A percentile compares a stretch with the other conserved stretches of the same genome.
Conservation (phyloP, 2,797 vertebrate species). For the Cygnus olor region DNA sequence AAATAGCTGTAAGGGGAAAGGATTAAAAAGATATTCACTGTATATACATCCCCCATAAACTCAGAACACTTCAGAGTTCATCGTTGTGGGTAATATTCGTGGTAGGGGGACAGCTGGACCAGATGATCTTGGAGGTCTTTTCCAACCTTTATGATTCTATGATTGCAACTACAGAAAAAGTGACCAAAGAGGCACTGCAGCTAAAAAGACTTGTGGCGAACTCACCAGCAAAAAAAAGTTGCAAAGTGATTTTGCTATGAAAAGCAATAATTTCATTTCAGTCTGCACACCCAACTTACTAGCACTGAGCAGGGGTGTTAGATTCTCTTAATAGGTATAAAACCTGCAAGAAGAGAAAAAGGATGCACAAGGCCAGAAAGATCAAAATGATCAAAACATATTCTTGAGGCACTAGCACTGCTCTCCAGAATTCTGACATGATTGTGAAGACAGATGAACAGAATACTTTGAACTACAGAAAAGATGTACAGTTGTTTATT, state of each 20-base stretch:
- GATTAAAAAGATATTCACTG: neutral
- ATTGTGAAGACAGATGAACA: neutral
- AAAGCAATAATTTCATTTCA: neutral
- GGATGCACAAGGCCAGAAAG: neutral
- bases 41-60: neutral
- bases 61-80: neutral
- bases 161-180: neutral
- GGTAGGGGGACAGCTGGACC: no score
- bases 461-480: neutral
- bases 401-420: neutral
- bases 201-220: neutral
- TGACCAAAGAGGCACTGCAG: neutral
- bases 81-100: neutral
- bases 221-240: neutral
- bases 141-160: no score
- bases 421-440: neutral
- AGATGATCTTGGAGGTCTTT: no score
- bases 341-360: neutral
- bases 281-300: neutral
- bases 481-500: neutral
- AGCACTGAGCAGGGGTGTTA: neutral
- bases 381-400: neutral
- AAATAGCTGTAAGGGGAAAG: conserved; percentile 36
- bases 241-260: neutral
- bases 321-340: neutral